These are phyloP conservation scores for Patiria miniata DNA, from an alignment of 35 echinoderm and acorn worm genomes.

Conservation along the genomic window DNA sequence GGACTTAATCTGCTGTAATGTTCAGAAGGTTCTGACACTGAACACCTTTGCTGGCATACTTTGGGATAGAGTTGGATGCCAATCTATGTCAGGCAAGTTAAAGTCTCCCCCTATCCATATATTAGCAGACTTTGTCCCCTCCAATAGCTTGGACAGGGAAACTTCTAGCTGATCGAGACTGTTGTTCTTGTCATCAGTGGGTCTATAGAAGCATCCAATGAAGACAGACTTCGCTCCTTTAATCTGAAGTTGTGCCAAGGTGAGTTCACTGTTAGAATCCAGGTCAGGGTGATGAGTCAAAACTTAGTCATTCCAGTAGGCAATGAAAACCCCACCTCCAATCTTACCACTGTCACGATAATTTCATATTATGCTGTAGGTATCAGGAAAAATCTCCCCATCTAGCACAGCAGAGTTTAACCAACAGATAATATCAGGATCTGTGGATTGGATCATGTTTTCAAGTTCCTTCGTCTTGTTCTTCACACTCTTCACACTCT, in stretches of 20 bases:
- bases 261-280: conserved; percentile 28
- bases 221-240: conserved; percentile 49
- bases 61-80: conserved; percentile 21
- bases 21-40: conserved; percentile 42
- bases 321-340: conserved; percentile 54
- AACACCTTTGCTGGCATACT: conserved; percentile 20
- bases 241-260: conserved; percentile 44
- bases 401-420: conserved; percentile 20
- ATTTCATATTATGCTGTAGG: conserved; percentile 35
- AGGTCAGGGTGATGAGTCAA: conserved; percentile 22
- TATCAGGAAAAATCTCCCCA: conserved; percentile 52
- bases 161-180: conserved; percentile 38
- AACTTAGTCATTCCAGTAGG: conserved; percentile 30
- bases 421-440: conserved; percentile 49
- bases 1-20: conserved; percentile 3
- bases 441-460: conserved; percentile 35
- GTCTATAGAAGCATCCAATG: conserved; percentile 47
- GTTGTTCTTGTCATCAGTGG: conserved; percentile 31
- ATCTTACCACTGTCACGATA: conserved; percentile 18
- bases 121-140: conserved; percentile 17
- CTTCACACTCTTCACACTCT: conserved; percentile 54
- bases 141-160: no score
- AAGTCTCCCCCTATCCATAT: conserved; percentile 38
- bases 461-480: conserved; percentile 36
- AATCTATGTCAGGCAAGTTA: conserved; percentile 41